Base-by-base conservation (phyloP, 2,888 invertebrate species). In the Sinotaia quadrata region DNA sequence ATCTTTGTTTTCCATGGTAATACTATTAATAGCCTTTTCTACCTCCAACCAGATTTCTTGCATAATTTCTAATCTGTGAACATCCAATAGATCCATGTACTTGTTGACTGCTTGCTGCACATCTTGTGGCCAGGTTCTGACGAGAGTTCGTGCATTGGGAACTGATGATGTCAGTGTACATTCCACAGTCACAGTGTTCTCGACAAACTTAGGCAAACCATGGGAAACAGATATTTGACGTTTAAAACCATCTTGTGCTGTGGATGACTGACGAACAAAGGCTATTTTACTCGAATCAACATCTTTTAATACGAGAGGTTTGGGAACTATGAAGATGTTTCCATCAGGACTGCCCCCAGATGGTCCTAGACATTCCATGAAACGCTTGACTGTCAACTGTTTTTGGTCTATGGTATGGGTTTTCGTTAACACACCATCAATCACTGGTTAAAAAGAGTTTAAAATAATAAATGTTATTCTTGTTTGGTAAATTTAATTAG, bases 331-430 rank as follows among this genome's bases (percentile, higher is more conserved):
- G 44, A 63, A 69, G 21, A 52, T 49, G 15, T 44, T 57, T 27
- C 51, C 58, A 24, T 62, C 68, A 10, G 49, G 37, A 29, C 62
- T 62, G 21, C 57, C 61, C 31, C 62, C 61, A 34, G 56, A 56
- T 5, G n/a, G 54, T 18, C 63, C 69, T 24, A 69, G 44, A 15
- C 69, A 58, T 29, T 72, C 69, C 37, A 37, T 65, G 51, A 67
- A 71, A 15, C 71, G 67, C 34, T 67, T 54, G 8, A 75, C 73
- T 31, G 29, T 41, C 15, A 76, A 31, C n/a, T 31, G n/a, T 21
- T 49, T 29, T 29, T 44, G 41, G 5, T 63, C 63, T 10, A 77
- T 58, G 31, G 44, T 58, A 34, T 75, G 72, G 7, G 47, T 5
- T 15, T 15, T 29, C n/a, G 29, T 51, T 24, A 67, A 15, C 21